A percentile compares a stretch with the other conserved stretches of the same genome.
Evolutionary conservation across 2,113 vertebrate genomes (phyloP).

Genomic region (Nymphicus hollandicus): DNA sequence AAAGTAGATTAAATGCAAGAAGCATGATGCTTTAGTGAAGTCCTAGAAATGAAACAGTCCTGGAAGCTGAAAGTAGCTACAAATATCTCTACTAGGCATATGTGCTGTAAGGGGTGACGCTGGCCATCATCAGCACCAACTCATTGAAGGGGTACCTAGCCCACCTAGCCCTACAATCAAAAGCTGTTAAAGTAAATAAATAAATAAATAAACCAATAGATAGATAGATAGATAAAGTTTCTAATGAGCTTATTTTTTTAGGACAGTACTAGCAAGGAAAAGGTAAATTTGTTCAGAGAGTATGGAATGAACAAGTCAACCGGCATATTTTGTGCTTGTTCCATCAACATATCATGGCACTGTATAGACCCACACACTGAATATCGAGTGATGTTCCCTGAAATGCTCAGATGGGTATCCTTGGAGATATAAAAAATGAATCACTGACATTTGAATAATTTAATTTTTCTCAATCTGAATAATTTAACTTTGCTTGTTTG

Average conservation of each 20-base stretch:
- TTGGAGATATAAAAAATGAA: background rate
- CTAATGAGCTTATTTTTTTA: background rate
- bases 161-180: background rate
- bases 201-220: background rate
- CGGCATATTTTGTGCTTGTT: background rate
- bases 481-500: background rate
- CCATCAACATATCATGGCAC: background rate
- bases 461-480: background rate
- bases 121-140: background rate
- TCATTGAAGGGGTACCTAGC: background rate
- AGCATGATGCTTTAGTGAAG: background rate
- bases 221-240: background rate
- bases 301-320: background rate
- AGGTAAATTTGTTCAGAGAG: background rate
- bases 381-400: background rate
- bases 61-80: background rate
- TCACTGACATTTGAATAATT: background rate
- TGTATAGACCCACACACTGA: background rate
- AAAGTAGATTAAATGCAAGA: background rate
- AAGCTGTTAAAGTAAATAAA: background rate
- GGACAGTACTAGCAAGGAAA: background rate
- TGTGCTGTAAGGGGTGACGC: background rate
- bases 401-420: background rate
- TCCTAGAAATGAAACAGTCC: background rate
- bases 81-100: background rate